These are phyloP conservation scores for Pyralis farinalis DNA, from an alignment of 2,888 invertebrate species.

Conservation along the genomic window DNA sequence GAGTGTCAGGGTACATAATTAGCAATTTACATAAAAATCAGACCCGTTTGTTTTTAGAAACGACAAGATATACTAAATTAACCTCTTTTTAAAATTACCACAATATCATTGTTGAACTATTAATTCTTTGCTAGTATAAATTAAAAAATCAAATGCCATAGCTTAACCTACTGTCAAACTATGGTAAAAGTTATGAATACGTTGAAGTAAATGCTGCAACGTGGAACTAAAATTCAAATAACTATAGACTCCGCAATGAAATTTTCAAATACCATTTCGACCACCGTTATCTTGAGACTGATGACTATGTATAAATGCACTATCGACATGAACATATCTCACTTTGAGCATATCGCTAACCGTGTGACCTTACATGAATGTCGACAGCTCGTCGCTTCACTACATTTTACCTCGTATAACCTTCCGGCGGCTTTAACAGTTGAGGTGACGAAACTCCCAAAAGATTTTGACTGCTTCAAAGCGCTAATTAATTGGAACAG, in stretches of 20 bases:
- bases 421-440: conserved; percentile 29
- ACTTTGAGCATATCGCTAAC: conserved; percentile 73
- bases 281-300: conserved; percentile 17
- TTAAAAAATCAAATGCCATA: no score
- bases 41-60: no score
- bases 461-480: conserved; percentile 75
- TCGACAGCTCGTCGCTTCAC: conserved; percentile 75
- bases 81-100: no score
- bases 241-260: conserved; percentile 11
- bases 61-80: no score
- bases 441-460: conserved; percentile 62
- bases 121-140: no score
- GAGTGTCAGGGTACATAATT: no score
- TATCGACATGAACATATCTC: conserved; percentile 43
- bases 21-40: no score
- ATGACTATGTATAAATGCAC: conserved; percentile 32
- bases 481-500: conserved; percentile 82
- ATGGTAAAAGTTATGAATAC: no score
- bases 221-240: no score
- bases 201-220: no score
- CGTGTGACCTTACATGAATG: conserved; percentile 81
- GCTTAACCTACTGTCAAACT: no score
- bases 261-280: conserved; percentile 1
- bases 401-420: conserved; percentile 65
- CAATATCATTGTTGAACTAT: no score